Evolutionary conservation across 2,797 vertebrate species (phyloP).

Genomic region (Hipposideros larvatus): DNA sequence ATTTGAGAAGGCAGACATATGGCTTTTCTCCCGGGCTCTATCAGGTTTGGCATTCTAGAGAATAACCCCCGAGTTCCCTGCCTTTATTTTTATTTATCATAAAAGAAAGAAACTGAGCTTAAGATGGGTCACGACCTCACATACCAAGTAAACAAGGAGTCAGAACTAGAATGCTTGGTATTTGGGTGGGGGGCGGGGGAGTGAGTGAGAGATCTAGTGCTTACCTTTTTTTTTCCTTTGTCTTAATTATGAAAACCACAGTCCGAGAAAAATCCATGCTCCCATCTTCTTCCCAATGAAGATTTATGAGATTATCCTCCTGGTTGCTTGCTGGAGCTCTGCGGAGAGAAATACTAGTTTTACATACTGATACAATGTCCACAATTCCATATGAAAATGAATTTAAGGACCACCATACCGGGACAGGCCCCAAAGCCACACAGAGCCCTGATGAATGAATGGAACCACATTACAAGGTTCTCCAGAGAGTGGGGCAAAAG

Average conservation of each 20-base stretch:
- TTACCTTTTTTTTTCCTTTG: neutral
- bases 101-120: conserved; percentile 47
- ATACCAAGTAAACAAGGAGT: conserved; percentile 20
- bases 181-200: neutral
- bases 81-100: conserved; percentile 57
- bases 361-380: neutral
- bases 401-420: conserved; percentile 17
- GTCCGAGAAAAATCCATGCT: conserved; percentile 4
- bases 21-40: neutral
- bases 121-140: conserved; percentile 38
- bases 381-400: conserved; percentile 36
- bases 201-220: neutral
- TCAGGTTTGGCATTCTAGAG: conserved; percentile 31
- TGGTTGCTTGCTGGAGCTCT: neutral
- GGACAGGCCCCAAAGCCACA: neutral
- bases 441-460: conserved; percentile 65
- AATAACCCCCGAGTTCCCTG: conserved; percentile 18
- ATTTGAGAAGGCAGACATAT: neutral
- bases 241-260: conserved; percentile 57
- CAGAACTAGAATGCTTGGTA: neutral
- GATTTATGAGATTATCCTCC: neutral
- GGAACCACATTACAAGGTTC: conserved; percentile 77
- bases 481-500: conserved; percentile 62
- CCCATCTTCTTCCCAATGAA: neutral
- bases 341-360: conserved; percentile 44